phyloP scores from a whole-genome alignment of 1,140 invertebrate genomes.

The Pentalonia nigronervosa region DNA sequence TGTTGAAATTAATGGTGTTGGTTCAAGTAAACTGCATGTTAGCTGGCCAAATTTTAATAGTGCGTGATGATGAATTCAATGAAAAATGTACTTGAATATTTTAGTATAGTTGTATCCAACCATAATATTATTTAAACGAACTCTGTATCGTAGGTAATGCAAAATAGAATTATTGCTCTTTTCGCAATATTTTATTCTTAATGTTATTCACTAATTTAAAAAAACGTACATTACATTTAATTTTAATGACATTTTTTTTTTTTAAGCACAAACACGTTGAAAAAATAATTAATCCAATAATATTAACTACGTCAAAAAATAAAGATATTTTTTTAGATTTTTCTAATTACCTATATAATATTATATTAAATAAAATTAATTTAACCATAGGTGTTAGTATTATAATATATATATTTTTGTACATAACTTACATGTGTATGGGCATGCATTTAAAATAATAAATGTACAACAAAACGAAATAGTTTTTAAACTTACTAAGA shows the following conservation, averaged over 20 bases:
- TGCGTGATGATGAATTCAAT: neutral
- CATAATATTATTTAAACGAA: neutral
- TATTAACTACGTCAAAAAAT: neutral
- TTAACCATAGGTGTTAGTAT: neutral
- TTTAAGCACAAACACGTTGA: neutral
- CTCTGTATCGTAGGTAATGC: neutral
- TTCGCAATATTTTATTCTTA: neutral
- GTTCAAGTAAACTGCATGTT: neutral
- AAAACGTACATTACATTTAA: neutral
- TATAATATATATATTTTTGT: neutral
- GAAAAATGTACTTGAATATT: neutral
- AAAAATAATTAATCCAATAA: neutral
- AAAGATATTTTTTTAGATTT: neutral
- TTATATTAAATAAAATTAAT: neutral
- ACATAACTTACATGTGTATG: neutral
- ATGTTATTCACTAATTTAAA: neutral
- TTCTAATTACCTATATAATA: neutral
- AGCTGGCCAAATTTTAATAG: constrained; percentile 20
- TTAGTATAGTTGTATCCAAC: neutral
- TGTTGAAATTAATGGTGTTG: constrained; percentile 34
- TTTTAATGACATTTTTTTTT: neutral
- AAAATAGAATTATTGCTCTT: neutral
- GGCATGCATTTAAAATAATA: neutral
- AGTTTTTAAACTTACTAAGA: neutral
- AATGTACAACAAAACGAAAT: neutral